Percentiles rank a stretch among this genome's conserved stretches.
phyloP scores from a whole-genome alignment of 2,113 vertebrate genomes.

The Theristicus caerulescens region DNA sequence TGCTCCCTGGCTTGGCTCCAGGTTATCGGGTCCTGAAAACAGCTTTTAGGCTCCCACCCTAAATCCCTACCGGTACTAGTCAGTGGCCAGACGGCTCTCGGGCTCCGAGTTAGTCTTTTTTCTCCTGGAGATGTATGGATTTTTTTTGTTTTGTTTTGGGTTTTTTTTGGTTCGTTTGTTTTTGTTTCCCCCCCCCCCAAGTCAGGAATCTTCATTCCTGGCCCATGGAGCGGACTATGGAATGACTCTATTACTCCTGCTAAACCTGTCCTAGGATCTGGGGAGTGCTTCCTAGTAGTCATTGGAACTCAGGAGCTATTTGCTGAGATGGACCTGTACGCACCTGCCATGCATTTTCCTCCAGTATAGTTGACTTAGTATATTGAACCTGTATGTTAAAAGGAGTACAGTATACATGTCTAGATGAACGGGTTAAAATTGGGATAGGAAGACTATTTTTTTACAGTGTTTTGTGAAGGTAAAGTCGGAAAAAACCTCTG shows the following conservation, averaged over 20 bases:
- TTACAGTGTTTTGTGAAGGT: not conserved
- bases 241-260: not conserved
- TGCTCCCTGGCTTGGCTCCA: not conserved
- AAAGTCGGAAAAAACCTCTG: not conserved
- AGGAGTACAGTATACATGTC: accelerated
- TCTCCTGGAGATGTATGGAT: too few species aligned
- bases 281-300: not conserved
- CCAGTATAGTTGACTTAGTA: too few species aligned
- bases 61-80: not conserved
- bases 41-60: not conserved
- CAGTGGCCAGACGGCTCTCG: not conserved
- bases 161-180: too few species aligned
- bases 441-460: not conserved
- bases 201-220: too few species aligned
- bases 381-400: accelerated
- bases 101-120: not conserved
- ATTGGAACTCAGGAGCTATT: not conserved
- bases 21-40: not conserved
- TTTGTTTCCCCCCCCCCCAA: too few species aligned
- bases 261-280: not conserved
- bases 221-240: not conserved
- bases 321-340: not conserved
- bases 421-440: too few species aligned
- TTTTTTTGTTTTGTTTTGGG: too few species aligned
- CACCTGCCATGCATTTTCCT: not conserved